These are phyloP conservation scores for Phymastichus coffea DNA, from an alignment of 1,140 invertebrate species.

Conservation along the genomic window DNA sequence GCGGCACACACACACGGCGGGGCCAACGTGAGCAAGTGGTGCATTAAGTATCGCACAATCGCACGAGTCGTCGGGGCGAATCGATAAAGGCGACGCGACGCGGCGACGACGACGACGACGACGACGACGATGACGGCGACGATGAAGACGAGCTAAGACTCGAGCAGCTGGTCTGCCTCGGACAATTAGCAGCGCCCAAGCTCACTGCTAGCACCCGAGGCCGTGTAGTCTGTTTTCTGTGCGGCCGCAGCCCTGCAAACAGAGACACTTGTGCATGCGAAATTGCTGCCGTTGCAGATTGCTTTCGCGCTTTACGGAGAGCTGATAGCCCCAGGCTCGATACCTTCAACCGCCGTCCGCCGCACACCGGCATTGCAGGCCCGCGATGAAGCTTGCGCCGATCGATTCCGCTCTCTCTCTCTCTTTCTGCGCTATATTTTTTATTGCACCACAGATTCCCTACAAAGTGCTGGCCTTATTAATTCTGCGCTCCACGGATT, in stretches of 20 bases:
- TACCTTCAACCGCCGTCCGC: not conserved
- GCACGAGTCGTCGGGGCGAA: not conserved
- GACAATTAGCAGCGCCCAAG: slow-evolving; percentile 4
- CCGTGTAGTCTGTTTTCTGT: too few species aligned
- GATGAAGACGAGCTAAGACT: too few species aligned
- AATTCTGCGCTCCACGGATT: too few species aligned
- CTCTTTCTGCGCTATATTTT: too few species aligned
- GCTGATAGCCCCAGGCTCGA: not conserved
- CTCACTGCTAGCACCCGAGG: too few species aligned
- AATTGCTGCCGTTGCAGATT: not conserved
- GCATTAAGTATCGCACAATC: slow-evolving; percentile 9
- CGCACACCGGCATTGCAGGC: not conserved
- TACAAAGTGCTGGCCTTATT: too few species aligned
- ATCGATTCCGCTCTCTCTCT: not conserved
- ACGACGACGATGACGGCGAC: not conserved
- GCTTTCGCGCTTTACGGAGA: not conserved
- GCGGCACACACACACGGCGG: too few species aligned
- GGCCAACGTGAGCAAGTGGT: too few species aligned
- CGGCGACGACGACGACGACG: not conserved
- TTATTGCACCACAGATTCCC: too few species aligned
- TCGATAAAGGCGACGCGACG: not conserved
- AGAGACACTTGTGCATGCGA: slow-evolving; percentile 7
- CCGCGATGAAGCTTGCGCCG: not conserved
- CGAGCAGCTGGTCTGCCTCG: too few species aligned
- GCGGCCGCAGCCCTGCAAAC: not conserved